Conservation (phyloP, 2,888 invertebrate species). For the Ormia ochracea region DNA sequence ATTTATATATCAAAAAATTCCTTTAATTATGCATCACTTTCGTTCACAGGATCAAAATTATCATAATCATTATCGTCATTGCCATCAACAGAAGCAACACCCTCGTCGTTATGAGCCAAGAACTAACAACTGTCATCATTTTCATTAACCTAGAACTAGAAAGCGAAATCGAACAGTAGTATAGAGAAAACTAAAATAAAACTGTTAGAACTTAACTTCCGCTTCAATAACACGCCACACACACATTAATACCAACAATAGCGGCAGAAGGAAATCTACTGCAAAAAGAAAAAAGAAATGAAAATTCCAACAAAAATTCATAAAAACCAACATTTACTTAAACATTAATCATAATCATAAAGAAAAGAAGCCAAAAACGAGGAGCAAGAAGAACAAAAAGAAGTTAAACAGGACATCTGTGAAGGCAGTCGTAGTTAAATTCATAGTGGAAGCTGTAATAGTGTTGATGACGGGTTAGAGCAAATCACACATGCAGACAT, state of each 20-base stretch:
- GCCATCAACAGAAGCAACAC: slow-evolving; percentile 9
- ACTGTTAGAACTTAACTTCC: slow-evolving; percentile 51
- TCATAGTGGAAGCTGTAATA: neutral
- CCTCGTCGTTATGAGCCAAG: slow-evolving; percentile 22
- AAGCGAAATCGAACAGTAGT: neutral
- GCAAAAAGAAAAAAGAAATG: neutral
- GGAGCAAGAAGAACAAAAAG: neutral
- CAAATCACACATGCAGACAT: slow-evolving; percentile 3
- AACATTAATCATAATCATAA: slow-evolving; percentile 61
- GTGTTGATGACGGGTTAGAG: slow-evolving; percentile 27
- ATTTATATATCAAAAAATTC: slow-evolving; percentile 37
- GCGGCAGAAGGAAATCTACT: slow-evolving; percentile 9
- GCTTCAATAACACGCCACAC: slow-evolving; percentile 46
- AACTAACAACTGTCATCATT: slow-evolving; percentile 60
- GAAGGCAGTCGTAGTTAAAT: slow-evolving; percentile 29
- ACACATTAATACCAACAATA: slow-evolving; percentile 19
- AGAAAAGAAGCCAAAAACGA: slow-evolving; percentile 32
- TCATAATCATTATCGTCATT: slow-evolving; percentile 40
- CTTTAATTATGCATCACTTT: slow-evolving; percentile 59
- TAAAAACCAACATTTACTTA: slow-evolving; percentile 53
- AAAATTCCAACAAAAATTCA: slow-evolving; percentile 2
- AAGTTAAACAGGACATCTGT: slow-evolving; percentile 61
- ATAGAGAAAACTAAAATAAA: slow-evolving; percentile 11
- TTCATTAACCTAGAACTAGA: slow-evolving; percentile 61
- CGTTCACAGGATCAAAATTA: slow-evolving; percentile 56